phyloP scores from a whole-genome alignment of 1,140 invertebrate genomes.

The Drosophila serrata region DNA sequence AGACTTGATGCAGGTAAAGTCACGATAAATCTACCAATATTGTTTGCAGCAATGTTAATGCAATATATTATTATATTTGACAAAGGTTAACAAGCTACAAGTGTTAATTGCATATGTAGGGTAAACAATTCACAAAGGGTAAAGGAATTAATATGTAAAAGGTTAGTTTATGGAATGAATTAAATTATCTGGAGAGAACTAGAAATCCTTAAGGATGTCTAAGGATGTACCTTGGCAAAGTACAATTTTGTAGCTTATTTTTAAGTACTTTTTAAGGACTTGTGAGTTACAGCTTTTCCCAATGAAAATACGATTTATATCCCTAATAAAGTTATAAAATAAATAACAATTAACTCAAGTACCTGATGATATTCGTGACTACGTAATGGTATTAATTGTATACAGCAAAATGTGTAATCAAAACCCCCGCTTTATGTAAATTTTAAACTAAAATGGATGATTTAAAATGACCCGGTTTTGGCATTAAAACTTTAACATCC shows the following conservation, averaged over 20 bases:
- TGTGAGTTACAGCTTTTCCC: too few relatives aligned
- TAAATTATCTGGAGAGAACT: too few relatives aligned
- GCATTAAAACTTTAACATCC: conserved; percentile 15
- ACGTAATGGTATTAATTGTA: not conserved
- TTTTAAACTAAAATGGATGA: conserved; percentile 10
- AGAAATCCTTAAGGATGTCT: too few relatives aligned
- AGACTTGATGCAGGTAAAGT: conserved; percentile 18
- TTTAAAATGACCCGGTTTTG: conserved; percentile 23
- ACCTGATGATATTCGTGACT: not conserved
- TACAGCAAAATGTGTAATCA: conserved; percentile 4
- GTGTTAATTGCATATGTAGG: too few relatives aligned
- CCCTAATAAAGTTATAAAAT: not conserved
- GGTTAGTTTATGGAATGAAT: not conserved
- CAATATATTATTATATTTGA: conserved; percentile 7
- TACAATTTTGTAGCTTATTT: too few relatives aligned
- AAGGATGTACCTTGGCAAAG: too few relatives aligned
- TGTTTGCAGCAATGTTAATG: conserved; percentile 11
- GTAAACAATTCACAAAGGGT: not conserved
- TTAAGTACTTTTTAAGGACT: too few relatives aligned
- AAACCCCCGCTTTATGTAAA: not conserved
- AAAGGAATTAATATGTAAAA: not conserved
- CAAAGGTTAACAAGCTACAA: conserved; percentile 12
- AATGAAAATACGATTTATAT: not conserved
- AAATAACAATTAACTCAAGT: not conserved
- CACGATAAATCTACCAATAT: conserved; percentile 9